Evolutionary conservation across 2,797 vertebrate genomes (phyloP).

Genomic region (Sebastolobus alascanus): DNA sequence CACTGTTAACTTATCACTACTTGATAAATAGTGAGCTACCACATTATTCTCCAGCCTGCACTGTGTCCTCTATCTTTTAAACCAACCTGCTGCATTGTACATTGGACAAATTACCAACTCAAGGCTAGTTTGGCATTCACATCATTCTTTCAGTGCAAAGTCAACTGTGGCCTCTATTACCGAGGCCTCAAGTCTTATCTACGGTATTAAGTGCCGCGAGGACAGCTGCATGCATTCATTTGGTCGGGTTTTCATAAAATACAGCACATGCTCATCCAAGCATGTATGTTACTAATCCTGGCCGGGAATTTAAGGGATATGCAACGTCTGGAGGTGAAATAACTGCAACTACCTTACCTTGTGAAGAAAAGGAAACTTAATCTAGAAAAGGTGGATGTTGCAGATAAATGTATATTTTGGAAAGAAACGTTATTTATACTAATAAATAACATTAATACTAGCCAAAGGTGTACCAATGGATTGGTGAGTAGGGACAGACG

Average conservation of each 20-base stretch:
- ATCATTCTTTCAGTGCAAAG: constrained; percentile 22
- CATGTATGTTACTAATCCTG: not conserved
- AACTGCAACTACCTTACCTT: not conserved
- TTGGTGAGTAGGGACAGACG: not conserved
- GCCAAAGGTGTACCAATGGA: not conserved
- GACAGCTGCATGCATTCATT: constrained; percentile 1
- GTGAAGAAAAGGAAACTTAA: not conserved
- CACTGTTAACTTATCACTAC: not conserved
- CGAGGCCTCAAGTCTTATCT: not conserved
- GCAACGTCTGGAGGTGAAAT: not conserved
- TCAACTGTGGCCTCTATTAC: constrained; percentile 4
- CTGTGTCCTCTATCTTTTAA: not conserved
- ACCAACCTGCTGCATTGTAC: not conserved
- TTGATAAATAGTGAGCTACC: not conserved
- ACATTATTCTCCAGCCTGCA: not conserved
- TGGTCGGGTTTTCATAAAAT: not conserved
- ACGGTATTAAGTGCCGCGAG: not conserved
- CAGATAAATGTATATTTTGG: not conserved
- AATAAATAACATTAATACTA: not conserved
- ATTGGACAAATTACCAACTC: constrained; percentile 8
- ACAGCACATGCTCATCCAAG: not conserved
- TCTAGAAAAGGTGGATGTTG: not conserved
- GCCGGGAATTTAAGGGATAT: not conserved
- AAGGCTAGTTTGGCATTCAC: constrained; percentile 23
- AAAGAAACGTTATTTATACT: not conserved